phyloP scores from a whole-genome alignment of 2,888 invertebrate species.

The Calliopum simillimum region DNA sequence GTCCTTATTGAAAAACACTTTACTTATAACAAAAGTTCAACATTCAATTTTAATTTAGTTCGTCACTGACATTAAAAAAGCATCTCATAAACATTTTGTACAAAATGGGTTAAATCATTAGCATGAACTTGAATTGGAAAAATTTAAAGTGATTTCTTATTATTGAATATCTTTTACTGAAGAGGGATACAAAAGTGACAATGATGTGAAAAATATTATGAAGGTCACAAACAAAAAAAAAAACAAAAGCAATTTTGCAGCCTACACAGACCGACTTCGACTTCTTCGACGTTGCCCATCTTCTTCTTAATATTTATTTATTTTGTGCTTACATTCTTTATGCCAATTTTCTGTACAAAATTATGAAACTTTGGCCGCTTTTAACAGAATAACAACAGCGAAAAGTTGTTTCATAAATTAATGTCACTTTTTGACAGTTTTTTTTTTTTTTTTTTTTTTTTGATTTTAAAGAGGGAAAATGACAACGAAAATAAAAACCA shows the following conservation, averaged over 20 bases:
- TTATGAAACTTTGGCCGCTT: constrained; percentile 3
- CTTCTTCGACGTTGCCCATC: background rate
- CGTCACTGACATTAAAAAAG: no score
- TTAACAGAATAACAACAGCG: constrained; percentile 11
- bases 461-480: background rate
- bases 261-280: background rate
- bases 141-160: no score
- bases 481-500: no score
- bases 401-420: constrained; percentile 23
- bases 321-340: background rate
- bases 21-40: no score
- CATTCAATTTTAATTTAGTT: no score
- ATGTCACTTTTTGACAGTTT: constrained; percentile 3
- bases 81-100: no score
- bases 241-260: background rate
- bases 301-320: background rate
- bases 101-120: no score
- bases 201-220: no score
- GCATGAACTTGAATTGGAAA: no score
- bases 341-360: background rate
- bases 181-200: no score
- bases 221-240: background rate
- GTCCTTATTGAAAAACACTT: no score
- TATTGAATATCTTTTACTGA: no score
- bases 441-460: background rate